These are phyloP conservation scores for Trematomus loennbergii DNA, from an alignment of 2,113 vertebrate genomes.

Conservation along the genomic window DNA sequence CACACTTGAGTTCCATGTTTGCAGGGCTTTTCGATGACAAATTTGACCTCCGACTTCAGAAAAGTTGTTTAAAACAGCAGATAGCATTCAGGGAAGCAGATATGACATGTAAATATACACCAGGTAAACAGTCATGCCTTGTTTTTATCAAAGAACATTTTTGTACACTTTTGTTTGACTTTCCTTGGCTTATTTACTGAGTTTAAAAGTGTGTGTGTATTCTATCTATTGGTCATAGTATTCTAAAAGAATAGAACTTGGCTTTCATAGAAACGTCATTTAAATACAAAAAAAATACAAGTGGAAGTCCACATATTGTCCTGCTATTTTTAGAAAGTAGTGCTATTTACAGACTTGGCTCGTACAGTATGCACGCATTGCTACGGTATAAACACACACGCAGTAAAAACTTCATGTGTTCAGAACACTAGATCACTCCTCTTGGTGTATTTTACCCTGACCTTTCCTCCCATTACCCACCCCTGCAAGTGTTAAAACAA, in stretches of 20 bases:
- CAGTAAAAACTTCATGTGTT: slow-evolving; percentile 12
- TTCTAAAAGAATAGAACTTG: background rate
- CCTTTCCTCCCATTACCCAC: slow-evolving; percentile 44
- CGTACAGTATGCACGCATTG: background rate
- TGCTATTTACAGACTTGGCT: background rate
- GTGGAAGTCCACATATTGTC: background rate
- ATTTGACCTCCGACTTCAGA: slow-evolving; percentile 66
- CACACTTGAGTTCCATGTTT: slow-evolving; percentile 67
- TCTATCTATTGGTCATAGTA: background rate
- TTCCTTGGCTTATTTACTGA: slow-evolving; percentile 13
- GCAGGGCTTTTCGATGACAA: slow-evolving; percentile 62
- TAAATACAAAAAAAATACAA: background rate
- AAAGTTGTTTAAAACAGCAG: slow-evolving; percentile 59
- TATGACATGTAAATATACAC: slow-evolving; percentile 56
- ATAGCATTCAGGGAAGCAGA: slow-evolving; percentile 56
- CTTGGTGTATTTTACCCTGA: slow-evolving; percentile 35
- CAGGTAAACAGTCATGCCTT: slow-evolving; percentile 28
- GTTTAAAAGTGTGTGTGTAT: slow-evolving; percentile 11
- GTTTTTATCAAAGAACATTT: slow-evolving; percentile 28
- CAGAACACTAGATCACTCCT: slow-evolving; percentile 34
- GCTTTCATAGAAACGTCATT: background rate
- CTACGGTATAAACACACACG: slow-evolving; percentile 6
- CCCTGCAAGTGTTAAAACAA: slow-evolving; percentile 65
- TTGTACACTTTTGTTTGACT: slow-evolving; percentile 28
- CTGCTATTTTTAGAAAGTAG: slow-evolving; percentile 34